Conservation (phyloP, 2,888 invertebrate genomes). For the Ecliptopera silaceata region DNA sequence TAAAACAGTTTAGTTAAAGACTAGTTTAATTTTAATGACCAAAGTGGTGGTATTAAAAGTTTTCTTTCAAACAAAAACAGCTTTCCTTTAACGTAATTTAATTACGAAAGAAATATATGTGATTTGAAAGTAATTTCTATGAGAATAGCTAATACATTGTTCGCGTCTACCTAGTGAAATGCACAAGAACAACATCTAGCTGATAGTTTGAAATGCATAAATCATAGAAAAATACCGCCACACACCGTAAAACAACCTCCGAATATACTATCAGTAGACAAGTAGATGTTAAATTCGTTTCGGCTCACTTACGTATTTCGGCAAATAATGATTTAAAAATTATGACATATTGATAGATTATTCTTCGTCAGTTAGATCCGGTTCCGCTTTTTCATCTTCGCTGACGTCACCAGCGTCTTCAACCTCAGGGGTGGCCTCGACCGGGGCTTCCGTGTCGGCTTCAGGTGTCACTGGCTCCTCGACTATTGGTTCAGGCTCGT, state of each 20-base stretch:
- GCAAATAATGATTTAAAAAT: conserved; percentile 33
- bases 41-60: conserved; percentile 51
- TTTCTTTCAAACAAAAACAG: conserved; percentile 39
- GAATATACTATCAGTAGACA: too few relatives aligned
- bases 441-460: conserved; percentile 53
- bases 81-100: conserved; percentile 66
- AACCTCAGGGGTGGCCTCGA: conserved; percentile 39
- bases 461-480: conserved; percentile 79
- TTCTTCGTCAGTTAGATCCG: conserved; percentile 80
- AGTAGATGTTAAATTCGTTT: background rate
- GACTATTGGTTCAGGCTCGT: conserved; percentile 69
- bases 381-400: conserved; percentile 77
- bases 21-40: conserved; percentile 56
- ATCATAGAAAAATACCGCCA: conserved; percentile 8
- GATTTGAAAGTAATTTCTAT: conserved; percentile 43
- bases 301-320: background rate
- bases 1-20: conserved; percentile 60
- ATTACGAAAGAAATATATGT: conserved; percentile 66
- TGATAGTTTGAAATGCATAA: conserved; percentile 52
- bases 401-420: conserved; percentile 66
- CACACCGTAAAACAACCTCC: background rate
- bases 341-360: conserved; percentile 47
- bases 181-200: conserved; percentile 64
- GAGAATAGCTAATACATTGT: conserved; percentile 58
- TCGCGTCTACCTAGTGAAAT: conserved; percentile 54